A percentile compares a stretch with the other conserved stretches of the same genome.
These are phyloP conservation scores for Arrhamphus sclerolepis DNA, from an alignment of 2,797 vertebrate species.

Conservation along the genomic window DNA sequence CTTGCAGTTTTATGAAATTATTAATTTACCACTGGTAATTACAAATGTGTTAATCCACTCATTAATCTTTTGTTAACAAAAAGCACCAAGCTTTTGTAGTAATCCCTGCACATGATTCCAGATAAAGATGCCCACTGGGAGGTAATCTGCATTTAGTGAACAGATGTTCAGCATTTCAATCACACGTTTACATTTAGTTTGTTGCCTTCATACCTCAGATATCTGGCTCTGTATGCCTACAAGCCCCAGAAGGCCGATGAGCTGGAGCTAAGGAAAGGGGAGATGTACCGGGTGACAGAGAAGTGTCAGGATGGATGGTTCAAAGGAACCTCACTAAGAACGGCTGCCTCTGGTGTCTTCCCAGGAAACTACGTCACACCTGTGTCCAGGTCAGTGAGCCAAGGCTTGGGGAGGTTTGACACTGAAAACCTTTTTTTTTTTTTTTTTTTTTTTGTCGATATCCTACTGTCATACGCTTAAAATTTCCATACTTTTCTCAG, in stretches of 20 bases:
- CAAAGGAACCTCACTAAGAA: constrained; percentile 93
- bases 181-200: constrained; percentile 15
- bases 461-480: too few species aligned
- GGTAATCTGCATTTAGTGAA: constrained; percentile 6
- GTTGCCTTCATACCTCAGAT: constrained; percentile 78
- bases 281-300: constrained; percentile 98
- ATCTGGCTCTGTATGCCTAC: constrained; percentile 96
- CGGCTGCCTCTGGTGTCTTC: constrained; percentile 92
- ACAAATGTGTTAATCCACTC: background rate
- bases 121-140: constrained; percentile 5
- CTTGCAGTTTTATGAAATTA: too few species aligned
- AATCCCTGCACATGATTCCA: background rate
- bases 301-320: constrained; percentile 99
- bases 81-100: background rate
- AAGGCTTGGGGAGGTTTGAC: background rate
- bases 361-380: constrained; percentile 98
- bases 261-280: constrained; percentile 95
- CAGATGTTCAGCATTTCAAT: constrained; percentile 15
- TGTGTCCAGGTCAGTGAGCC: constrained; percentile 82
- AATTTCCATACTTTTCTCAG: too few species aligned
- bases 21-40: background rate
- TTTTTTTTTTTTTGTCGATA: too few species aligned
- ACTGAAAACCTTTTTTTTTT: too few species aligned
- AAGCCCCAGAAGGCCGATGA: constrained; percentile 98
- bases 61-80: background rate